Evolutionary conservation across 2,113 vertebrate species (phyloP), one percentile per base, ranked within the genome.

Genomic region (Protomyctophum bolini): DNA sequence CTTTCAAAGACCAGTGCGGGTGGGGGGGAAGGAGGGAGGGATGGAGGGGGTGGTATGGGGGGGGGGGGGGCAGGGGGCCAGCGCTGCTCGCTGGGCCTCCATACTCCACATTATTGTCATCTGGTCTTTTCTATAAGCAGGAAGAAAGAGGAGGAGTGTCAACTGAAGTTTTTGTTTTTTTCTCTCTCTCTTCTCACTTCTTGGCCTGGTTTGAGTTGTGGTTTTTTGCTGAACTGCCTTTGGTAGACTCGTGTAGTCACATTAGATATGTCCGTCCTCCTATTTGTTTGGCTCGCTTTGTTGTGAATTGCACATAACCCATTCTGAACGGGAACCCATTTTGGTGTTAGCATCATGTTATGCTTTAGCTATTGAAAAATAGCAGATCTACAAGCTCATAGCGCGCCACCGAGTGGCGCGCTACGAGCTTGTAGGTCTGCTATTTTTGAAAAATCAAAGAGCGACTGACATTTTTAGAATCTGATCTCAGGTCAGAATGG

Each of bases 81-180:
- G 76, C 33, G 14, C 63, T 8, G 46, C 86, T 88, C 76, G 70
- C 71, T 76, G 79, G 68, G 77, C 73, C 84, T 85, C 73, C 72
- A 77, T 77, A 76, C 82, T 87, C 78, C 60, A 86, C 79, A 84
- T 90, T 88, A 88, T 89, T 88, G 84, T 92, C 84, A 91, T 92
- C 86, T 88, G 85, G 82, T 83, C 77, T 84, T 88, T 87, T 88
- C 84, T 79, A 21, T 21, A 84, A 85, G 82, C 84, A 79, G 80
- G 86, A 89, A 81, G 86, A 86, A 83, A 80, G 59, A 82, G 81
- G 73, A 63, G 70, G 81, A 74, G 82, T 86, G 73, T 56, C 33
- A 63, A 77, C 57, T 48, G 58, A 45, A 48, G 49, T 14, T 72
- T 59, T 64, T 81, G 58, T 41, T 48, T 57, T 55, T 12, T 41